These are phyloP conservation scores for Thecophora atra DNA, from an alignment of 2,888 invertebrate genomes.

Conservation along the genomic window DNA sequence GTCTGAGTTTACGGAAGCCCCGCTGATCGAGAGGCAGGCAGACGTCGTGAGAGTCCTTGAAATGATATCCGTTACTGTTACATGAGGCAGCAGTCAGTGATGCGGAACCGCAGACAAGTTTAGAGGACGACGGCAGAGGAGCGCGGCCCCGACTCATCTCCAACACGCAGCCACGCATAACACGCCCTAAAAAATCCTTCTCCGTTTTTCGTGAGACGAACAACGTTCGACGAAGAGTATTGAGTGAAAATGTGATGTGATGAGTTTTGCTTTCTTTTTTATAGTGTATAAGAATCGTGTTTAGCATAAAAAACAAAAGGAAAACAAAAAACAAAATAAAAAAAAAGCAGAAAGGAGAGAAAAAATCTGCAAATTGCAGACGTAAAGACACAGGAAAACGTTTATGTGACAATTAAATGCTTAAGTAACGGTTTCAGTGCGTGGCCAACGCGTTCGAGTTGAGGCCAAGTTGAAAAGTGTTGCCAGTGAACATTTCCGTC, in stretches of 20 bases:
- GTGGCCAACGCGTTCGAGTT: background rate
- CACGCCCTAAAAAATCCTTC: slow-evolving; percentile 22
- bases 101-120: background rate
- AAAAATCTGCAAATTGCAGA: background rate
- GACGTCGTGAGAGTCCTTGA: slow-evolving; percentile 40
- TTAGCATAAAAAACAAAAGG: too few relatives aligned
- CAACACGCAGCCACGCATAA: slow-evolving; percentile 17
- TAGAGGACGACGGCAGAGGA: slow-evolving; percentile 9
- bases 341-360: background rate
- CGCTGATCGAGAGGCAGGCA: background rate
- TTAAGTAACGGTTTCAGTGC: background rate
- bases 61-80: slow-evolving; percentile 36
- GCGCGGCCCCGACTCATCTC: background rate
- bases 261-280: too few relatives aligned
- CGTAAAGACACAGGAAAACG: too few relatives aligned
- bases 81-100: background rate
- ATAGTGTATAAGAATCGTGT: too few relatives aligned
- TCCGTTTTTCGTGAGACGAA: background rate
- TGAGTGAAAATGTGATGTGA: background rate
- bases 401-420: background rate
- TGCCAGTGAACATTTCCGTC: too few relatives aligned
- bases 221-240: background rate
- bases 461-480: too few relatives aligned
- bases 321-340: too few relatives aligned
- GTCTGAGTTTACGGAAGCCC: background rate